Evolutionary conservation across 2,888 invertebrate species (phyloP).

Genomic region (Dioctria rufipes): DNA sequence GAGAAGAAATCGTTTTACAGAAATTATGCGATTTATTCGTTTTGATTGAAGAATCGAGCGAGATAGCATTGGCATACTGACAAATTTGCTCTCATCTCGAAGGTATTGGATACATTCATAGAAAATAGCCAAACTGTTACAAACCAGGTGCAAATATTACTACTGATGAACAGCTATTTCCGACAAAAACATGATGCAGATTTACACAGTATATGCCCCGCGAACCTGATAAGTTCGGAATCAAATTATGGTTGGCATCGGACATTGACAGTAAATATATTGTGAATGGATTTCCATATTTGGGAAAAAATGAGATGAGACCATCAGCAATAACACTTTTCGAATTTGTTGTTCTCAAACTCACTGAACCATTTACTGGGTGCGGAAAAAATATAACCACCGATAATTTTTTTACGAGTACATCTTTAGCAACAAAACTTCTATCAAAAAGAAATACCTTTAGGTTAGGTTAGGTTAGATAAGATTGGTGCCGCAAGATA

Average conservation of each 20-base stretch:
- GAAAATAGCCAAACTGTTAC: slow-evolving; percentile 55
- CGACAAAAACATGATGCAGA: slow-evolving; percentile 61
- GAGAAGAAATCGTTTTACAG: too few species aligned
- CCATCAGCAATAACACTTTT: slow-evolving; percentile 55
- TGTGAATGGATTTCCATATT: slow-evolving; percentile 61
- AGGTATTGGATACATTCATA: neutral
- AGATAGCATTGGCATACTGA: too few species aligned
- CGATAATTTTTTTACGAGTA: slow-evolving; percentile 57
- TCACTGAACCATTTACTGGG: slow-evolving; percentile 61
- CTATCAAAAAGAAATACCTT: too few species aligned
- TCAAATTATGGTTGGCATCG: slow-evolving; percentile 61
- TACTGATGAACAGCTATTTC: slow-evolving; percentile 62
- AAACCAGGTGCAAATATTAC: slow-evolving; percentile 59
- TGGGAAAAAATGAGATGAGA: slow-evolving; percentile 61
- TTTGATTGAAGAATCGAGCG: slow-evolving; percentile 7
- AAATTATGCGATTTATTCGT: slow-evolving; percentile 9
- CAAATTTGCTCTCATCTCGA: slow-evolving; percentile 10
- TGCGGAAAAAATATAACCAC: slow-evolving; percentile 61
- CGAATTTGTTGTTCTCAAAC: slow-evolving; percentile 61
- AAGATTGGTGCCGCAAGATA: too few species aligned
- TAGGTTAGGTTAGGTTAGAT: too few species aligned
- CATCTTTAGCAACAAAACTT: slow-evolving; percentile 57
- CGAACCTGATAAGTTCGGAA: slow-evolving; percentile 61
- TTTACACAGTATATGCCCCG: slow-evolving; percentile 61
- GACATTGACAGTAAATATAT: slow-evolving; percentile 60